A percentile compares a stretch with the other conserved stretches of the same genome.
Evolutionary conservation across 2,797 vertebrate genomes (phyloP).

Genomic region (Phaenicophaeus curvirostris): DNA sequence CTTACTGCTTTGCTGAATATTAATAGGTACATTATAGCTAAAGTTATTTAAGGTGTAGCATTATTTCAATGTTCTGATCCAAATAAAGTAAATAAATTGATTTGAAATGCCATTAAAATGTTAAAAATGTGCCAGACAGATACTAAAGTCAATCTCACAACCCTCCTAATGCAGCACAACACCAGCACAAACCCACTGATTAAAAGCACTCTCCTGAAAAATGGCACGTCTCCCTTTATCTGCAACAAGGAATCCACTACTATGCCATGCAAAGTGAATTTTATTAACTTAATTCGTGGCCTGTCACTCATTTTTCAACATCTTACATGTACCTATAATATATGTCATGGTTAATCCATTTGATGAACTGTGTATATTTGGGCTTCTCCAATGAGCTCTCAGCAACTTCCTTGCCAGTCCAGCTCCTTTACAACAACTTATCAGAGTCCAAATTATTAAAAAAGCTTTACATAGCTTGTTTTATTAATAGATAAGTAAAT

Average conservation of each 20-base stretch:
- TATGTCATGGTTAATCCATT: not conserved
- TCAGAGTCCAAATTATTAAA: not conserved
- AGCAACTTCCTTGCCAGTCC: not conserved
- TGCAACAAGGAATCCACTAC: not conserved
- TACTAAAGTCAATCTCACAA: not conserved
- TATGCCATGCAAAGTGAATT: constrained; percentile 4
- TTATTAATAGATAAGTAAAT: not conserved
- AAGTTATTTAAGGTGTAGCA: not conserved
- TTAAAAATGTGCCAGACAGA: not conserved
- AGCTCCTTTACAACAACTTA: not conserved
- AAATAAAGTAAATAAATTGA: not conserved
- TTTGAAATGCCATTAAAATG: not conserved
- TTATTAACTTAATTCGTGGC: constrained; percentile 39
- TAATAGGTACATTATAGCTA: not conserved
- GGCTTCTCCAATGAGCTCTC: not conserved
- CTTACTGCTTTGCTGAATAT: not conserved
- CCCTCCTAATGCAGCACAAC: not conserved
- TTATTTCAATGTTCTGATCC: not conserved
- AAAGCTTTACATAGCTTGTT: not conserved
- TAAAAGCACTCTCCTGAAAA: not conserved
- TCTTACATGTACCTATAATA: not conserved
- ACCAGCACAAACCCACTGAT: not conserved
- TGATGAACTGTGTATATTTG: not conserved
- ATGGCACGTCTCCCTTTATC: not conserved
- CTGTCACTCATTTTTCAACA: constrained; percentile 28